Base-by-base conservation (phyloP, 30 jellyfish, hydroid and myxozoan species). In the Haliclystus octoradiatus region DNA sequence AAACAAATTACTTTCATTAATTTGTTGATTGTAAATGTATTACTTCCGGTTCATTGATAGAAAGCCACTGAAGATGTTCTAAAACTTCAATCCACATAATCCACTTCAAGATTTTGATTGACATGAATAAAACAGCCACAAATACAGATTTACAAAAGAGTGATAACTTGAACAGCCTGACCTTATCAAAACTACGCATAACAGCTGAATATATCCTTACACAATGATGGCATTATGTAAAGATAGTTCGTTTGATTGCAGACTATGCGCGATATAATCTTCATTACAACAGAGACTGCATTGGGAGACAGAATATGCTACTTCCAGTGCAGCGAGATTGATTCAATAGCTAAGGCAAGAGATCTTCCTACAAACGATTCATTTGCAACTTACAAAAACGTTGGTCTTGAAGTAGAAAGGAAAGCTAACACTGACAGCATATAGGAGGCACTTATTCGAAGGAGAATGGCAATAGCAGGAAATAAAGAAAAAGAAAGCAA, bases 241-340 rank as follows among this genome's bases (percentile, higher is more conserved):
- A 40, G 57, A 40, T 5, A 19, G 19, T 5, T 5, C 14, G 14
- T 5, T 40, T 19, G 57, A 19, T 19, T 40, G 57, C 57, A 40
- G 19, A 5, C 57, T 40, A 40, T 40, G 57, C 19, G n/a, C n/a
- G 57, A 40, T 40, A 5, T 40, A 40, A 9, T 19, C 19, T 40
- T 40, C 57, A 62, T 72, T 5, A 74, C 83, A 33, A 28, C 23
- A 35, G 70, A 35, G 62, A 22, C 22, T 13, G 75, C 66, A 4
- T 12, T 28, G 3, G 75, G 75, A 1, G 75, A 66, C 0, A 64
- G 32, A 33, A 0, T 28, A 33, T 66, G 75, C 0, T 66, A 25
- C 75, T 66, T 66, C 62, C 23, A 28, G 30, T 40, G 57, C 57
- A 5, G 14, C 9, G 14, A 5, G 14, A 19, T 5, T 40, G 14